phyloP scores from a whole-genome alignment of 2,113 vertebrate species.

The Pygoscelis antarcticus region DNA sequence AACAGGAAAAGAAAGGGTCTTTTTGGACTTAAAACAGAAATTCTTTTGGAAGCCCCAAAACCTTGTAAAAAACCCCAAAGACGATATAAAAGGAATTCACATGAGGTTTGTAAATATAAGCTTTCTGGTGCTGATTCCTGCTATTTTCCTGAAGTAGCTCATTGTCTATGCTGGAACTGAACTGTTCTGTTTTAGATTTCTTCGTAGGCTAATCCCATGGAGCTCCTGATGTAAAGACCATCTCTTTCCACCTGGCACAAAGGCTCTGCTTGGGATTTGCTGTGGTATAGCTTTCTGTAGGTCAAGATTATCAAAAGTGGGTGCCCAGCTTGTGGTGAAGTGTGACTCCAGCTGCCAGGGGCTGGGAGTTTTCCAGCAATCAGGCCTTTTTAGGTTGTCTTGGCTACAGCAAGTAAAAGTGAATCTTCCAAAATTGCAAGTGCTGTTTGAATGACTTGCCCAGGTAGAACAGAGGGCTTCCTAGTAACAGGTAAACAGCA shows the following conservation, averaged over 20 bases:
- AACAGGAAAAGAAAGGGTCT: not conserved
- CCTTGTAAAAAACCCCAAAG: not conserved
- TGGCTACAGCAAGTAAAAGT: not conserved
- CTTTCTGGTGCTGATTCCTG: not conserved
- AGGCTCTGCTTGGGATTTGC: not conserved
- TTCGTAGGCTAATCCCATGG: not conserved
- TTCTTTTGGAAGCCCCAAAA: not conserved
- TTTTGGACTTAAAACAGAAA: not conserved
- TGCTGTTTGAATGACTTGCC: not conserved
- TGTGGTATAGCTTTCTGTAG: not conserved
- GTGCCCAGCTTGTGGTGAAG: not conserved
- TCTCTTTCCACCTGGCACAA: not conserved
- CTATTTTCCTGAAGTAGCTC: not conserved
- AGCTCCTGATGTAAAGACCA: fast-evolving
- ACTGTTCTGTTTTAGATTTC: not conserved
- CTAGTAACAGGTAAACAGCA: not conserved
- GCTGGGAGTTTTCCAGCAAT: not conserved
- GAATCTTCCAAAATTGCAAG: not conserved
- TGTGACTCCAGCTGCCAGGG: not conserved
- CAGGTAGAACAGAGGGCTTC: not conserved
- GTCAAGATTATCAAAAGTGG: not conserved
- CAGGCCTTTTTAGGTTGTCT: not conserved
- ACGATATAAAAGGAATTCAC: not conserved
- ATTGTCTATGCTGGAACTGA: not conserved
- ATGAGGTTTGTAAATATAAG: not conserved